Conservation (phyloP, 1,140 invertebrate genomes). For the Lepidurus couesii region DNA sequence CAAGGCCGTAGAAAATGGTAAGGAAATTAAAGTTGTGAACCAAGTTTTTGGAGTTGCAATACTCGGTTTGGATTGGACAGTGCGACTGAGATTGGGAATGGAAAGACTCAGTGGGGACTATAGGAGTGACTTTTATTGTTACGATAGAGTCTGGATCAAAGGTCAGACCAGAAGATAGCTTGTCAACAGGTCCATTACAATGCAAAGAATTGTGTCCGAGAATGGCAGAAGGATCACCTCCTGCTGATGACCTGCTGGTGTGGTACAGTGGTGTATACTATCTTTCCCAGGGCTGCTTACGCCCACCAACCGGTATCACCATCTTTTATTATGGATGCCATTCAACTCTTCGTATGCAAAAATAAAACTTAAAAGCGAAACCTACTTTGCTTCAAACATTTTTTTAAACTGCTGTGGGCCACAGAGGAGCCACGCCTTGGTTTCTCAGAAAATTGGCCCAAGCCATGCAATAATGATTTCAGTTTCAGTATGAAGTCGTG, state of each 20-base stretch:
- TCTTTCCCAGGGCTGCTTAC: constrained; percentile 4
- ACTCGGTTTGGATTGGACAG: not conserved
- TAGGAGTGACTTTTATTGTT: not conserved
- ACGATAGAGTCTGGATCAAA: not conserved
- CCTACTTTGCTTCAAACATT: not conserved
- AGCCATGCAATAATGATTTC: not conserved
- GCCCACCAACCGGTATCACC: constrained; percentile 8
- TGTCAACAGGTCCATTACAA: constrained; percentile 22
- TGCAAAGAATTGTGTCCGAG: constrained; percentile 9
- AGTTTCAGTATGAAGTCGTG: not conserved
- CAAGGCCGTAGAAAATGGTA: too few species aligned
- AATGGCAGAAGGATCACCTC: constrained; percentile 13
- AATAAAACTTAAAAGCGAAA: not conserved
- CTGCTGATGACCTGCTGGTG: constrained; percentile 2
- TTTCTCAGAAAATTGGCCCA: constrained; percentile 10
- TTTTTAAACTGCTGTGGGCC: not conserved
- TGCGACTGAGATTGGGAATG: not conserved
- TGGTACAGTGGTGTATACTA: constrained; percentile 3
- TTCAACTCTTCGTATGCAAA: not conserved
- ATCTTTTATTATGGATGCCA: constrained; percentile 8
- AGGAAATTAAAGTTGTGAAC: too few species aligned
- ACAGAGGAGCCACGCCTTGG: not conserved
- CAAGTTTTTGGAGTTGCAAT: too few species aligned
- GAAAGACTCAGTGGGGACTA: not conserved
- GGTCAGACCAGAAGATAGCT: constrained; percentile 13